Base-by-base conservation (phyloP, 2,797 vertebrate species). In the Crocidura indochinensis region DNA sequence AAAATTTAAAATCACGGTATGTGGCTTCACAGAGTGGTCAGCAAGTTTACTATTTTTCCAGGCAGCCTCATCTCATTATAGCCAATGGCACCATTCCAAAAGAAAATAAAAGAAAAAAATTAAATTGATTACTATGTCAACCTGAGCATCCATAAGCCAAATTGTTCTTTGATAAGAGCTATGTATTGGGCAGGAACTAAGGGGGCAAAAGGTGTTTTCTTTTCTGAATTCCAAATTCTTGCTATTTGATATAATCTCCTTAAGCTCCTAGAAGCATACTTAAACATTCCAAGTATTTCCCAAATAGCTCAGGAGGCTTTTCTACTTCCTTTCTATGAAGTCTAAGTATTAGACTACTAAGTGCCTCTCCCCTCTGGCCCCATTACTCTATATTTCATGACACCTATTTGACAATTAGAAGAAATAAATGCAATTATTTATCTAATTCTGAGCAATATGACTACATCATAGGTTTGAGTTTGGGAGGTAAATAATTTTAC, bases 1-100 rank as follows among this genome's bases (percentile, higher is more conserved):
- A 96, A 94, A 77, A 91, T 91, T 93, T 91, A 20, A 96, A 94
- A 92, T 95, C 88, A 75, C 84, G 64, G 84, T 10, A 90, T 51
- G 73, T 46, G 84, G 89, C 95, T 94, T 84, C 91, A 71, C 2
- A 79, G 94, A 90, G 72, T 31, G 44, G 77, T 90, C 96, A 95
- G 93, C 38, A 85, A 88, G 14, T 92, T 93, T 67, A 94, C 14
- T 76, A 26, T 31, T 94, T 91, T 94, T 93, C 91, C 84, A 92
- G 95, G 73, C 88, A 95, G 85, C 83, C 78, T 85, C 80, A 91
- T 89, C 91, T 87, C 79, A 72, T 90, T 76, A 86, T 2, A 76
- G 82, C 24, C 80, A 86, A 82, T 49, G 86, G 87, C 82, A 93
- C 80, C 47, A 3, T 82, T 95, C 94, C 72, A 94, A 83, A 91